Conservation (phyloP, 2,888 invertebrate species). For the Pyrocoelia pectoralis region DNA sequence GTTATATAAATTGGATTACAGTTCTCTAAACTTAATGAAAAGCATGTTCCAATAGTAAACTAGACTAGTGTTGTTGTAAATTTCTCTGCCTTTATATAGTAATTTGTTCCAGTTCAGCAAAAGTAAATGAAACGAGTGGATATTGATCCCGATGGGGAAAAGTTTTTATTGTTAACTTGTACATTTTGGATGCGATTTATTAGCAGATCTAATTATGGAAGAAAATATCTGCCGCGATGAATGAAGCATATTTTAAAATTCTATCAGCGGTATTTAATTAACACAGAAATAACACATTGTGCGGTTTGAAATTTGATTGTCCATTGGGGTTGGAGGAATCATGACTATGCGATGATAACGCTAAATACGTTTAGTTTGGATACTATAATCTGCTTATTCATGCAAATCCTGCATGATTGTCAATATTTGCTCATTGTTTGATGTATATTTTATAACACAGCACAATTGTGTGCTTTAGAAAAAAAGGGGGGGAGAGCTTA, state of each 20-base stretch:
- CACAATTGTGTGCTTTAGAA: background rate
- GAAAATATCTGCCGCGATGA: background rate
- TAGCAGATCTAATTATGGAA: background rate
- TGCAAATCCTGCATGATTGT: background rate
- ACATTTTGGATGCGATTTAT: background rate
- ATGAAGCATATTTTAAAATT: background rate
- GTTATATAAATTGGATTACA: conserved; percentile 1
- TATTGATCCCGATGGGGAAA: background rate
- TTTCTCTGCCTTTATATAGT: background rate
- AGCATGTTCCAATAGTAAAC: conserved; percentile 1
- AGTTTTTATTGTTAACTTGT: background rate
- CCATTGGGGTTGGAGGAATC: background rate
- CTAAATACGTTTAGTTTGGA: background rate
- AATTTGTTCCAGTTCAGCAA: background rate
- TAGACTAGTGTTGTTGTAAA: background rate
- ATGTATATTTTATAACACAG: too few relatives aligned
- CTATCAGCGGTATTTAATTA: background rate
- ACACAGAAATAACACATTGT: conserved; percentile 1
- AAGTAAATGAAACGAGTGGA: background rate
- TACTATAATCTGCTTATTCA: background rate
- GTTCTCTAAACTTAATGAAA: conserved; percentile 1
- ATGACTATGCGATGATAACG: conserved; percentile 1
- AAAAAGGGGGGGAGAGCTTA: background rate
- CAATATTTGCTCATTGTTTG: background rate
- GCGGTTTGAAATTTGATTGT: background rate